These are phyloP conservation scores for Acanthurus lineatus DNA, from an alignment of 2,797 vertebrate species.

Conservation along the genomic window DNA sequence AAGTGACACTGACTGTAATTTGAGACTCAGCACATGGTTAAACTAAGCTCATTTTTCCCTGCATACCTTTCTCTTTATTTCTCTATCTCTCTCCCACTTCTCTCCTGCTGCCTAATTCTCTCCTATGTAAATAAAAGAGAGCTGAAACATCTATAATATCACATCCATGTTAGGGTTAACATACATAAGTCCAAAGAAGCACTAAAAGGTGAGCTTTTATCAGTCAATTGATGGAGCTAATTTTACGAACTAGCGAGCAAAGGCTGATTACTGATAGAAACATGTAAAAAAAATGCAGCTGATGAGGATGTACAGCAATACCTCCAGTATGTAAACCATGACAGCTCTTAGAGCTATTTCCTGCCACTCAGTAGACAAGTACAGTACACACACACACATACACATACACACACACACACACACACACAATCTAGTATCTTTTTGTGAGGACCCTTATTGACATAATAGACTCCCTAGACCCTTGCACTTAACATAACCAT, in stretches of 20 bases:
- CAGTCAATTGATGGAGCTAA: not conserved
- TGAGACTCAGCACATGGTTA: constrained; percentile 8
- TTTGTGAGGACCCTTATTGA: no score
- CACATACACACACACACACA: constrained; percentile 22
- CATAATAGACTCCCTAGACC: no score
- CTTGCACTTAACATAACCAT: no score
- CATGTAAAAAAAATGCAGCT: constrained; percentile 30
- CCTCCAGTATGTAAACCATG: constrained; percentile 24
- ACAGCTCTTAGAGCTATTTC: constrained; percentile 55
- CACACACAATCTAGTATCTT: not conserved
- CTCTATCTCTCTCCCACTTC: not conserved
- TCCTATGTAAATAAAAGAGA: no score
- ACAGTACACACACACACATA: constrained; percentile 10
- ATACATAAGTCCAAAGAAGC: no score
- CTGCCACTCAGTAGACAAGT: constrained; percentile 24
- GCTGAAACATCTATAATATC: no score
- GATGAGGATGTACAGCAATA: constrained; percentile 18
- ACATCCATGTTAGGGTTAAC: not conserved
- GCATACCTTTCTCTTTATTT: not conserved
- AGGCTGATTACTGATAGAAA: not conserved
- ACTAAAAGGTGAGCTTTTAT: not conserved
- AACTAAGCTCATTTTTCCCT: not conserved
- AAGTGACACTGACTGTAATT: constrained; percentile 23
- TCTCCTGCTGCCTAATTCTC: not conserved
- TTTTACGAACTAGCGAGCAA: not conserved